phyloP scores from a whole-genome alignment of 2,113 vertebrate genomes.

The Gobius niger region DNA sequence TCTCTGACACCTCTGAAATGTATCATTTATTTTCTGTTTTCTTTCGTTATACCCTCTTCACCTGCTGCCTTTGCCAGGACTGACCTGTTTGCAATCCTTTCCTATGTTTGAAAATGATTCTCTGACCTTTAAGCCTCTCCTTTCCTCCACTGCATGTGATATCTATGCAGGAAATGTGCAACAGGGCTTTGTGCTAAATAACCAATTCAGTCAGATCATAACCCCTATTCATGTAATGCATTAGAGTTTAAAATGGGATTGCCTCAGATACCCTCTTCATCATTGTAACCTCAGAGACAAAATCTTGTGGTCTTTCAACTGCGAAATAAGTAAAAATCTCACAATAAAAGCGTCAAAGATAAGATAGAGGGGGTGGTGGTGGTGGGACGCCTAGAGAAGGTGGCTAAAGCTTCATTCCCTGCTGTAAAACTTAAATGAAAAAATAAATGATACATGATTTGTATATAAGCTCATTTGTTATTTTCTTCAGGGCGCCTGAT shows the following conservation, averaged over 20 bases:
- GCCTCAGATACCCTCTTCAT: constrained; percentile 8
- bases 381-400: background rate
- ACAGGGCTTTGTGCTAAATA: background rate
- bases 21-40: constrained; percentile 20
- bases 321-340: constrained; percentile 22
- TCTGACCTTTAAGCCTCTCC: constrained; percentile 22
- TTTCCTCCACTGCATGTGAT: constrained; percentile 11
- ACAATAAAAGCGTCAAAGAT: constrained; percentile 6
- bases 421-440: constrained; percentile 10
- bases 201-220: background rate
- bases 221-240: background rate
- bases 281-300: constrained; percentile 1
- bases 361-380: background rate
- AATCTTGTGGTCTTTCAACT: background rate
- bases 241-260: background rate
- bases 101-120: constrained; percentile 16
- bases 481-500: constrained; percentile 7
- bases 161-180: background rate
- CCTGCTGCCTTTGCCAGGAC: background rate
- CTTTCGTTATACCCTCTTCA: constrained; percentile 12
- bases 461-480: constrained; percentile 20
- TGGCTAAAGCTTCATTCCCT: constrained; percentile 6
- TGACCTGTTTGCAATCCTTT: background rate
- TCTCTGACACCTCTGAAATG: background rate
- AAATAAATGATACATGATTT: background rate